Evolutionary conservation across 2,888 invertebrate genomes (phyloP), one percentile per base, ranked within the genome.

Genomic region (Drosophila mayaguana): DNA sequence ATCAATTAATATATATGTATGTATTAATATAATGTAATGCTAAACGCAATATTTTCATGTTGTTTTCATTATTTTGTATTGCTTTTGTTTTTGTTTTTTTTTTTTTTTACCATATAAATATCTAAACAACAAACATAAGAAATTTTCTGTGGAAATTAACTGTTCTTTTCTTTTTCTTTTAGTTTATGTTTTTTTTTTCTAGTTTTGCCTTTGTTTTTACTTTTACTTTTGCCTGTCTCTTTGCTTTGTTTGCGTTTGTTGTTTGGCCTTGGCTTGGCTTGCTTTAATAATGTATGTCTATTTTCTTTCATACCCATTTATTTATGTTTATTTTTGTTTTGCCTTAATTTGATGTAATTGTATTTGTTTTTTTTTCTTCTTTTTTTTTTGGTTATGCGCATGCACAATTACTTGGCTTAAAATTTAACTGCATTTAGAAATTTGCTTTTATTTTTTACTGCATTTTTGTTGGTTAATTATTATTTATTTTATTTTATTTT

Each of bases 341-440:
- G 66, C 32, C 43, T 32, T 50, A 67, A 43, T 45, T 62, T 62
- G 46, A 38, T 72, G 45, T 59, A 56, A 34, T 48, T 54, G 43
- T 72, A 48, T 43, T 61, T 54, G 50, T 40, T 86, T 74, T 83
- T 86, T 86, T 18, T 32, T 32, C 28, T 56, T 42, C 20, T 63
- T 25, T 25, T 60, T 51, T 60, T 74, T 86, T 85, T 86, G 86
- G 86, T 83, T 83, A 79, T 83, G 79, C 73, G 62, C 54, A 72
- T 80, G 87, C 84, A 75, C 74, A 77, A 73, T 74, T 79, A 63
- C 59, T 73, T 77, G 63, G 84, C 74, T 81, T 80, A 79, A 75
- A 75, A 80, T 81, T 75, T 76, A 80, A 73, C 69, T 83, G 79
- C 72, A 74, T 77, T 79, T 72, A 69, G 81, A 83, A 83, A 74